phyloP scores from a whole-genome alignment of 1,140 invertebrate species.

The Heliconius melpomene region DNA sequence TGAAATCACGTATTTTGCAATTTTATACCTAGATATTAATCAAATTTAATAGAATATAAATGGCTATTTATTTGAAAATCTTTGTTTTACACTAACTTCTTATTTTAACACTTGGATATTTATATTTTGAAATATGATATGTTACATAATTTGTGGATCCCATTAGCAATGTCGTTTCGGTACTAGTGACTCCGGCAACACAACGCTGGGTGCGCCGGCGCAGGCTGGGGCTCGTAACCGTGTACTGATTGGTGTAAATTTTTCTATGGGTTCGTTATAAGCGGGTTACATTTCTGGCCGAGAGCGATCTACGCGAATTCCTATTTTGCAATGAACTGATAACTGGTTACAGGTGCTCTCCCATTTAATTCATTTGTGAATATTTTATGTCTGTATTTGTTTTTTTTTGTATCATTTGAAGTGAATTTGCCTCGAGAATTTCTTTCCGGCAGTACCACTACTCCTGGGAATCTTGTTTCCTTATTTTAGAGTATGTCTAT shows the following conservation, averaged over 20 bases:
- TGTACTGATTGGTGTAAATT: constrained; percentile 78
- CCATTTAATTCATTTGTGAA: constrained; percentile 54
- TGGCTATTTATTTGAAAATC: too few relatives aligned
- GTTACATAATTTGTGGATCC: too few relatives aligned
- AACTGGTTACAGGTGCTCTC: constrained; percentile 63
- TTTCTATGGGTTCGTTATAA: constrained; percentile 76
- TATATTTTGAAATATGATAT: too few relatives aligned
- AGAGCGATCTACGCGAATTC: constrained; percentile 39
- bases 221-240: constrained; percentile 72
- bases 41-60: too few relatives aligned
- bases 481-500: constrained; percentile 72
- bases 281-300: constrained; percentile 49
- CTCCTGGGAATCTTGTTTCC: constrained; percentile 64
- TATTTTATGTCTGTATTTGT: constrained; percentile 38
- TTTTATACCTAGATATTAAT: too few relatives aligned
- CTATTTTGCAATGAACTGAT: constrained; percentile 51
- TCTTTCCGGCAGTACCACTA: constrained; percentile 57
- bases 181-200: not conserved
- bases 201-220: not conserved
- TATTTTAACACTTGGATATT: too few relatives aligned
- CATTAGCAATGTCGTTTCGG: not conserved
- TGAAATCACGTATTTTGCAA: too few relatives aligned
- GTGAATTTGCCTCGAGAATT: constrained; percentile 42
- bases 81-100: too few relatives aligned
- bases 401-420: constrained; percentile 34